These are phyloP conservation scores for Drosophila pseudoobscura DNA, from an alignment of 1,140 invertebrate species.

Conservation along the genomic window DNA sequence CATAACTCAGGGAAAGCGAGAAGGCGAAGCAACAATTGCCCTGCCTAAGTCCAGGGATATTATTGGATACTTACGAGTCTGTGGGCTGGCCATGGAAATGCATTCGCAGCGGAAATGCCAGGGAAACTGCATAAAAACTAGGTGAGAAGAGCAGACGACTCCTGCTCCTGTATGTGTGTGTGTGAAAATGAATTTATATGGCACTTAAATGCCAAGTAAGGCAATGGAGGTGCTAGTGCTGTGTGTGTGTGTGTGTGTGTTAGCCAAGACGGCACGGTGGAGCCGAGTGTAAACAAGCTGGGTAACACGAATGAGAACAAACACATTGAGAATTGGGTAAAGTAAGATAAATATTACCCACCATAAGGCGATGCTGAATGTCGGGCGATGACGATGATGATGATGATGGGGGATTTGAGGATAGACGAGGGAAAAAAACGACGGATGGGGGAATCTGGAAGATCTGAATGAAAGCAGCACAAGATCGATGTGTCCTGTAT, in stretches of 20 bases:
- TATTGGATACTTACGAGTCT: conserved; percentile 51
- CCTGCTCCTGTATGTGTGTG: neutral
- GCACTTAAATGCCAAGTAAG: conserved; percentile 52
- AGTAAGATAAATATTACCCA: conserved; percentile 39
- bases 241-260: conserved; percentile 11
- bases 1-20: conserved; percentile 38
- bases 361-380: conserved; percentile 26
- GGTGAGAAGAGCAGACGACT: conserved; percentile 49
- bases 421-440: too few relatives aligned
- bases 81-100: conserved; percentile 22
- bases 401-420: neutral
- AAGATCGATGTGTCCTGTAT: too few relatives aligned
- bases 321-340: conserved; percentile 47
- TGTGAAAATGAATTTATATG: conserved; percentile 56
- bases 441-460: too few relatives aligned
- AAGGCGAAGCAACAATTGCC: conserved; percentile 50
- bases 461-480: too few relatives aligned
- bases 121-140: conserved; percentile 57
- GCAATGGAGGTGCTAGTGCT: conserved; percentile 9
- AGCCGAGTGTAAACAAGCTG: conserved; percentile 41
- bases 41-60: conserved; percentile 49
- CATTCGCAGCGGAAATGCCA: conserved; percentile 44
- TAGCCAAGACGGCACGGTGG: neutral
- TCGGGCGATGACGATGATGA: neutral
- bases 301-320: conserved; percentile 40